Percentiles rank a stretch among this genome's conserved stretches.
These are phyloP conservation scores for Drosophila bunnanda DNA, from an alignment of 2,888 invertebrate species.

Conservation along the genomic window DNA sequence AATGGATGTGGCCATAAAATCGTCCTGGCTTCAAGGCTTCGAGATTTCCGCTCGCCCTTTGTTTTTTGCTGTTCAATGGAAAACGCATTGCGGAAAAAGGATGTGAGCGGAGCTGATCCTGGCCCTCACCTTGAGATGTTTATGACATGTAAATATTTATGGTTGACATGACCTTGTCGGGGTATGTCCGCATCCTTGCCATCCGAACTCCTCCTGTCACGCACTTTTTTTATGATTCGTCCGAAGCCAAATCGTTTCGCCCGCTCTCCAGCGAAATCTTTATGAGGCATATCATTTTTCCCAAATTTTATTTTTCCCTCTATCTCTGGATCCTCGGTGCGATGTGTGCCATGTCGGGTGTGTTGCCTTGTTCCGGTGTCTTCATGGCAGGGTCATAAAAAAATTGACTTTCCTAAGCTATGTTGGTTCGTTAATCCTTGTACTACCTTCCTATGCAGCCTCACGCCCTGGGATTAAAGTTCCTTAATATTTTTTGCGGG, in stretches of 20 bases:
- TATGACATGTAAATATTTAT: constrained; percentile 80
- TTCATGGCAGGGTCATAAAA: constrained; percentile 62
- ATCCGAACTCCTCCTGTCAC: constrained; percentile 27
- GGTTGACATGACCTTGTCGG: constrained; percentile 74
- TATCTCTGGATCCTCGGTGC: constrained; percentile 12
- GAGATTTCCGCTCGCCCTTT: constrained; percentile 41
- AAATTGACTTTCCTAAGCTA: constrained; percentile 75
- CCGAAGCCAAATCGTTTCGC: constrained; percentile 51
- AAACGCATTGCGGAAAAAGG: constrained; percentile 76
- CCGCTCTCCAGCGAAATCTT: constrained; percentile 60
- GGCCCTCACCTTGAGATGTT: constrained; percentile 71
- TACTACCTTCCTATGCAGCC: constrained; percentile 23
- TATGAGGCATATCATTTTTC: constrained; percentile 71
- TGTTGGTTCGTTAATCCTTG: constrained; percentile 46
- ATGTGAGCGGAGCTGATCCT: constrained; percentile 51
- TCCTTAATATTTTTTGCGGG: constrained; percentile 37
- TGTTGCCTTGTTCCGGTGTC: constrained; percentile 54
- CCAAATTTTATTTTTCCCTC: constrained; percentile 58
- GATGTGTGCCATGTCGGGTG: constrained; percentile 17
- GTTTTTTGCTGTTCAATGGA: constrained; percentile 66
- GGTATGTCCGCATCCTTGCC: constrained; percentile 4
- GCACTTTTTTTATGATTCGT: constrained; percentile 68
- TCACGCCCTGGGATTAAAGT: constrained; percentile 62
- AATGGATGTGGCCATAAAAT: constrained; percentile 61
- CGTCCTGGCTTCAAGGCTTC: constrained; percentile 55